Base-by-base conservation (phyloP, 2,888 invertebrate species). In the Epinotia brunnichana region DNA sequence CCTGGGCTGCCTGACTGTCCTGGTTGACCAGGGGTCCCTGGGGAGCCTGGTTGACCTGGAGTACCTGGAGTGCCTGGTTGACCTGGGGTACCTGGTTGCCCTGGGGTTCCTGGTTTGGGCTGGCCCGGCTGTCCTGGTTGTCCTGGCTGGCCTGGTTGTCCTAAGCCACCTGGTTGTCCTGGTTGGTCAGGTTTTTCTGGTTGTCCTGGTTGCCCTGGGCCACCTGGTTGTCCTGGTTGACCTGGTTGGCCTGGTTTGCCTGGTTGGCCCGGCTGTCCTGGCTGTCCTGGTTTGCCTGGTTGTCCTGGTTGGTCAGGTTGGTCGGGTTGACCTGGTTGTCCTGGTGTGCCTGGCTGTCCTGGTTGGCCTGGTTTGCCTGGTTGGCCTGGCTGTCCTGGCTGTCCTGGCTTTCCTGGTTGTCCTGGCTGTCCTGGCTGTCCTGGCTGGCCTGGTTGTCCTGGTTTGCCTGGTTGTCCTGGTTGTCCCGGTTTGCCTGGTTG, bases 1-100 rank as follows among this genome's bases (percentile, higher is more conserved):
- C 24, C 24, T 41, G 67, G 67, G 2, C 19, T 24, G 0, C 21
- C n/a, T 67, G 67, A 57, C 0, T 48, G 2, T 0, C n/a, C 24
- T 17, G 17, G 15, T 0, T 39, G 13, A 1, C 13, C 48, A 35
- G 59, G 48, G 2, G n/a, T 15, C 15, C 24, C 29, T 59, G 59
- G 62, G 13, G 3, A 0, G 2, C 48, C 48, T 66, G 71, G 48
- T 17, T 39, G 5, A 13, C 61, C 67, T 60, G 71, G 64, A 1
- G 21, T 19, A 41, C 41, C 39, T 51, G 44, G 64, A 4, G 24
- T 0, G 0, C 53, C 53, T 64, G 64, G 66, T 13, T 66, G 53
- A 0, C 29, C 67, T 72, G 71, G 83, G 15, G 61, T 71, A 15
- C 69, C 74, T 68, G 89, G 90, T 41, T 79, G 83, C 57, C 84